Evolutionary conservation across 2,888 invertebrate genomes (phyloP).

Genomic region (Galerucella calmariensis): DNA sequence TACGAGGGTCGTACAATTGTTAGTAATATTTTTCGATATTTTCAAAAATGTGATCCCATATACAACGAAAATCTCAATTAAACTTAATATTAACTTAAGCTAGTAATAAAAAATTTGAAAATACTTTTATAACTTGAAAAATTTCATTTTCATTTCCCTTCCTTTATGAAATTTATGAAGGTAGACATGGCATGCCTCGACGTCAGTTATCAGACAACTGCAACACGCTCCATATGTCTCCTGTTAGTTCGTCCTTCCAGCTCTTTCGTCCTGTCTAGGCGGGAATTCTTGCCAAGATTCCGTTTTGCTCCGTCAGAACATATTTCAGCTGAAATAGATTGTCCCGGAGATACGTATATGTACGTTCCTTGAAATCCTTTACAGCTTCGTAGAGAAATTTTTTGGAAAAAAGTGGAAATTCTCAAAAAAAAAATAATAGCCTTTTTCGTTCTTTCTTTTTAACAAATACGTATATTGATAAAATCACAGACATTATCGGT

Average conservation of each 20-base stretch:
- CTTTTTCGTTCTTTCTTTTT: too few species aligned
- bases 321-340: background rate
- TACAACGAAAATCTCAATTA: too few species aligned
- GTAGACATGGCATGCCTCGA: background rate
- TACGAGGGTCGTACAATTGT: too few species aligned
- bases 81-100: too few species aligned
- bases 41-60: too few species aligned
- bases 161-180: background rate
- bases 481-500: too few species aligned
- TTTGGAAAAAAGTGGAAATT: background rate
- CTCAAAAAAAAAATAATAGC: too few species aligned
- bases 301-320: background rate
- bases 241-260: background rate
- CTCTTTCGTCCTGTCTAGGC: background rate
- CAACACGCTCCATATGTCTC: constrained; percentile 2
- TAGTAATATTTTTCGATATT: too few species aligned
- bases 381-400: background rate
- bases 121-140: too few species aligned
- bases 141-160: background rate
- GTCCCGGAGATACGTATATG: background rate
- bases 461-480: too few species aligned
- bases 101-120: too few species aligned
- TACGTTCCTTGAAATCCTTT: background rate
- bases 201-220: background rate
- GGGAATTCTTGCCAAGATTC: constrained; percentile 4